A percentile compares a stretch with the other conserved stretches of the same genome.
phyloP scores from a whole-genome alignment of 2,888 invertebrate species.

The Stenodera caucasica region DNA sequence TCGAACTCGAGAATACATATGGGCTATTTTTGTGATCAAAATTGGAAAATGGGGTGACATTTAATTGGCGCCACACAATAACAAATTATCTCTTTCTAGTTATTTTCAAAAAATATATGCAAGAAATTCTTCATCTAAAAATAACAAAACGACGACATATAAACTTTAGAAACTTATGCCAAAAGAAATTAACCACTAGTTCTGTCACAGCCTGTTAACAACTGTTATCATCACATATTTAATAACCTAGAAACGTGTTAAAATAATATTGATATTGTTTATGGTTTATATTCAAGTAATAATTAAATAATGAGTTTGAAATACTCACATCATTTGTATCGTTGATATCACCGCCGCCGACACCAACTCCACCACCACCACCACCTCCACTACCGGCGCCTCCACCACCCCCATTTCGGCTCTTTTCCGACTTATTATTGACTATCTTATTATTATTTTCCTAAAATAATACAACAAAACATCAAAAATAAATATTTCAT shows the following conservation, averaged over 20 bases:
- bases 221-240: neutral
- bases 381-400: neutral
- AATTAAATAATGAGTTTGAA: too few species aligned
- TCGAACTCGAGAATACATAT: too few species aligned
- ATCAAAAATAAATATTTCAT: neutral
- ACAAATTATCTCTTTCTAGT: conserved; percentile 14
- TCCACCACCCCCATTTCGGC: conserved; percentile 60
- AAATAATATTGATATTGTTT: neutral
- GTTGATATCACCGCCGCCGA: neutral
- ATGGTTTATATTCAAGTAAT: neutral
- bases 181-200: conserved; percentile 25
- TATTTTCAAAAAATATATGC: conserved; percentile 30
- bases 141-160: conserved; percentile 15
- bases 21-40: neutral
- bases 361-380: neutral
- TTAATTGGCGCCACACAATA: neutral
- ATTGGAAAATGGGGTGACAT: neutral
- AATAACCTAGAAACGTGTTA: neutral
- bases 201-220: neutral
- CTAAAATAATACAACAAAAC: neutral
- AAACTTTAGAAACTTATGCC: conserved; percentile 30
- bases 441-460: neutral
- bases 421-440: conserved; percentile 63
- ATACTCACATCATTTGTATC: neutral
- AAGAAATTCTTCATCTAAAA: conserved; percentile 37